Evolutionary conservation across 2,888 invertebrate genomes (phyloP).

Genomic region (Lysandra coridon): DNA sequence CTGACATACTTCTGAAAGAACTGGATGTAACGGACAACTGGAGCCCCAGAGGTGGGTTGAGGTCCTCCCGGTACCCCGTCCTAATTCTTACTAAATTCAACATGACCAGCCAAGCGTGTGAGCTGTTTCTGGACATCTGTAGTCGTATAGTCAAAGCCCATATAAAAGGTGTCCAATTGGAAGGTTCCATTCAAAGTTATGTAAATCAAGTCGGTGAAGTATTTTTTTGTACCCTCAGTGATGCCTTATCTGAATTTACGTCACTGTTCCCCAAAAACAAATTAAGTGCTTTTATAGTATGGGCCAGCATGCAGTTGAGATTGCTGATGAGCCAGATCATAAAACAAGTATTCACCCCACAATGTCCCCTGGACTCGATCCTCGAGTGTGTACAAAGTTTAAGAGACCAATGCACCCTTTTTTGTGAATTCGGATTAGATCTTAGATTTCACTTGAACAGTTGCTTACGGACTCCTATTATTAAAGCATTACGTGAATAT

Average conservation of each 20-base stretch:
- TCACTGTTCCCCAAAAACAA: conserved; percentile 89
- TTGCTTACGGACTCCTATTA: conserved; percentile 87
- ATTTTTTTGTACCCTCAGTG: conserved; percentile 90
- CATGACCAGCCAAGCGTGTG: conserved; percentile 86
- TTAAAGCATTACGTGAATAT: conserved; percentile 87
- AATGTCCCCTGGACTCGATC: conserved; percentile 90
- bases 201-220: conserved; percentile 90
- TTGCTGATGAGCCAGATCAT: conserved; percentile 89
- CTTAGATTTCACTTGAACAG: conserved; percentile 95
- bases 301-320: conserved; percentile 92
- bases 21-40: conserved; percentile 94
- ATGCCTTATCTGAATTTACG: conserved; percentile 81
- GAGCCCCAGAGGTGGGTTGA: conserved; percentile 93
- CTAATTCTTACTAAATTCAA: conserved; percentile 89
- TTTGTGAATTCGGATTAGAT: conserved; percentile 90
- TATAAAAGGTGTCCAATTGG: conserved; percentile 88
- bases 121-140: conserved; percentile 89
- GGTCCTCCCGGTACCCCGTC: conserved; percentile 91
- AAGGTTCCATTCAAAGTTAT: conserved; percentile 89
- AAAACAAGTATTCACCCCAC: conserved; percentile 94
- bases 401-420: conserved; percentile 83
- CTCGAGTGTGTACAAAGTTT: conserved; percentile 93
- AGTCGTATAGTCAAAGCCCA: conserved; percentile 90
- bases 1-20: conserved; percentile 94
- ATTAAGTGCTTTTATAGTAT: conserved; percentile 87